A percentile compares a stretch with the other conserved stretches of the same genome.
These are phyloP conservation scores for Xestia rhomboidea DNA, from an alignment of 2,888 invertebrate species.

Conservation along the genomic window DNA sequence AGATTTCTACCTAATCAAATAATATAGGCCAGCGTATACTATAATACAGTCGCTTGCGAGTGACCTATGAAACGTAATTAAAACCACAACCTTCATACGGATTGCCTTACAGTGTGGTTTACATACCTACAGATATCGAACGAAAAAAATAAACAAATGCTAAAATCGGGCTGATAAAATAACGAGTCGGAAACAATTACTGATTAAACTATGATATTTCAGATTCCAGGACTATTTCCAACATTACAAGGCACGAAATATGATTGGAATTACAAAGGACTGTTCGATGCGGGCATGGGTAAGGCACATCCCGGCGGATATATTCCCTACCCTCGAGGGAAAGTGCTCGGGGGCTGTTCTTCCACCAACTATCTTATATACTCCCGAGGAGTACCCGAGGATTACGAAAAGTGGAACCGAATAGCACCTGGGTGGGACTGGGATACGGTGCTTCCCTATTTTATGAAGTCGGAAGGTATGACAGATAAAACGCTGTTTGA, in stretches of 20 bases:
- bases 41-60: background rate
- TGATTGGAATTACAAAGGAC: conserved; percentile 75
- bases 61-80: background rate
- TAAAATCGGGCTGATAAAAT: background rate
- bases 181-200: background rate
- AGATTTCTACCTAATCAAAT: background rate
- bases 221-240: conserved; percentile 77
- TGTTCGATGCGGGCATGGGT: conserved; percentile 70
- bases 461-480: conserved; percentile 79
- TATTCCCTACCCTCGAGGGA: conserved; percentile 72
- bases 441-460: conserved; percentile 74
- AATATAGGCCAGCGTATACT: background rate
- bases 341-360: conserved; percentile 79
- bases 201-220: conserved; percentile 43
- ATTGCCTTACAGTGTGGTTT: conserved; percentile 8
- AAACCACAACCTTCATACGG: conserved; percentile 14
- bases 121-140: background rate
- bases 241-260: conserved; percentile 72
- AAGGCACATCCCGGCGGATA: conserved; percentile 66
- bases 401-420: conserved; percentile 76
- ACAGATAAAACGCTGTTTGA: conserved; percentile 72
- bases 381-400: conserved; percentile 75
- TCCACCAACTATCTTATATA: conserved; percentile 77
- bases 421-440: conserved; percentile 79
- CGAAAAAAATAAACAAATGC: background rate